These are phyloP conservation scores for Gymnarchus niloticus DNA, from an alignment of 2,113 vertebrate species.

Conservation along the genomic window DNA sequence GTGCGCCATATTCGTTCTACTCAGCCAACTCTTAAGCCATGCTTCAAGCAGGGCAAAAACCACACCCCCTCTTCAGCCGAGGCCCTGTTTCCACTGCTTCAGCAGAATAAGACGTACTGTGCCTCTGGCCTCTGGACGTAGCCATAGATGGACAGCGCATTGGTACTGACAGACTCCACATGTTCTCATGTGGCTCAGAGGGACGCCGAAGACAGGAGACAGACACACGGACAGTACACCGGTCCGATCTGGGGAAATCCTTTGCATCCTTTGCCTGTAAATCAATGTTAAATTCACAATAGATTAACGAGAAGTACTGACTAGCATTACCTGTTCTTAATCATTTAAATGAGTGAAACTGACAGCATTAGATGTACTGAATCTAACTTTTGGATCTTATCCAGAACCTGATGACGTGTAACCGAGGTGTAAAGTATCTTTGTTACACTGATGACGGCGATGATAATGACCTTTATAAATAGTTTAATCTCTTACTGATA, in stretches of 20 bases:
- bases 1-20: not conserved
- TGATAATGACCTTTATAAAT: constrained; percentile 22
- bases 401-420: constrained; percentile 22
- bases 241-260: constrained; percentile 22
- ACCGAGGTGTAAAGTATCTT: constrained; percentile 20
- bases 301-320: constrained; percentile 26
- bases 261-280: constrained; percentile 24
- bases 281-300: constrained; percentile 34
- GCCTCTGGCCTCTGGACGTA: not conserved
- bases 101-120: not conserved
- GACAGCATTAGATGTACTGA: constrained; percentile 18
- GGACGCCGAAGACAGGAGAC: not conserved
- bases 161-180: not conserved
- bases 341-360: constrained; percentile 25
- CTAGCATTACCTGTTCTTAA: constrained; percentile 28
- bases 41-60: not conserved
- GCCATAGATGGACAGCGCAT: not conserved
- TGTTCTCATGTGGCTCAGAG: not conserved
- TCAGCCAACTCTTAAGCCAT: constrained; percentile 12
- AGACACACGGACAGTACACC: not conserved
- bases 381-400: constrained; percentile 28
- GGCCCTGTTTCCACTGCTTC: constrained; percentile 1
- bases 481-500: constrained; percentile 23
- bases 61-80: not conserved
- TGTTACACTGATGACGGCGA: constrained; percentile 23